Percentiles rank a stretch among this genome's conserved stretches.
These are phyloP conservation scores for Anthonomus grandis DNA, from an alignment of 1,140 invertebrate genomes.

Conservation along the genomic window DNA sequence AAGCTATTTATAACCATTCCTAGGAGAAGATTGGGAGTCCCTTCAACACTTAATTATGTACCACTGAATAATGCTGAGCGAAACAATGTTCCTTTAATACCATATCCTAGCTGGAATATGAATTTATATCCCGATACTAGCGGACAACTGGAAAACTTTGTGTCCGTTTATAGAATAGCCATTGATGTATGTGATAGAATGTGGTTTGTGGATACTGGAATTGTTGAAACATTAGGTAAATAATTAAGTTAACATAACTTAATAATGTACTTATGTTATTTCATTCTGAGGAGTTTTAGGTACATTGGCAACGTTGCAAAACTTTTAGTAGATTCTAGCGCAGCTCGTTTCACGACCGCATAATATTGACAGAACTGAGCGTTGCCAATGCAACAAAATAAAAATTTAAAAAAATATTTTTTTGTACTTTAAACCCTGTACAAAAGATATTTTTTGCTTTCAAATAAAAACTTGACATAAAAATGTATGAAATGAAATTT, in stretches of 20 bases:
- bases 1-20: slow-evolving; percentile 71
- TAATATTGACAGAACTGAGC: no score
- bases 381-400: no score
- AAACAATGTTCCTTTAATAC: slow-evolving; percentile 52
- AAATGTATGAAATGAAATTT: no score
- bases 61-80: slow-evolving; percentile 44
- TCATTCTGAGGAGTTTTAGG: background rate
- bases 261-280: background rate
- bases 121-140: slow-evolving; percentile 54
- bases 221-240: slow-evolving; percentile 53
- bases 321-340: no score
- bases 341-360: no score
- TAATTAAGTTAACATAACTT: background rate
- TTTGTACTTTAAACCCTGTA: no score
- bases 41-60: slow-evolving; percentile 68
- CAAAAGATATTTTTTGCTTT: no score
- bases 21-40: slow-evolving; percentile 61
- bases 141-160: slow-evolving; percentile 44
- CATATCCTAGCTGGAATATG: slow-evolving; percentile 60
- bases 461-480: no score
- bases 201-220: slow-evolving; percentile 72
- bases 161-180: slow-evolving; percentile 65
- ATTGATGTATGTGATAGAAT: slow-evolving; percentile 66
- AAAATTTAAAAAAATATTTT: no score
- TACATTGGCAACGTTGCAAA: background rate